Evolutionary conservation across 2,113 vertebrate species (phyloP), one percentile per base, ranked within the genome.

Genomic region (Seriola quinqueradiata): DNA sequence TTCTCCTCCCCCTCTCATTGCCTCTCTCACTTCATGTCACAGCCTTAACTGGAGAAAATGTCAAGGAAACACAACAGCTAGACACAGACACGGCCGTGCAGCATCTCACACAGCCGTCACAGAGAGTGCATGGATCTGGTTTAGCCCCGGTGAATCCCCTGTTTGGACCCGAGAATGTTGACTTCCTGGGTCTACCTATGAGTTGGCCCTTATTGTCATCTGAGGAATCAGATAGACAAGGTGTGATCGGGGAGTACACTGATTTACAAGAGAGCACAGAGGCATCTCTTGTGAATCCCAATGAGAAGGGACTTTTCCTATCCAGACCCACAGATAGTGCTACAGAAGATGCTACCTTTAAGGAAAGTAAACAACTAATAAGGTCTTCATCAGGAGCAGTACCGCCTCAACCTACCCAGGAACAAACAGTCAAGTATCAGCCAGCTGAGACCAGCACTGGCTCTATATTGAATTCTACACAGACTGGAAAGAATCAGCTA

Each of bases 231-330:
- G 81, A 87, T 21, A 77, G 74, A 48, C 90, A 93, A 82, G 94
- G 90, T 32, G 88, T 89, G 64, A 83, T 93, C 40, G 94, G 91
- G 46, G 94, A 94, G 88, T 93, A 94, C 10, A 10, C 59, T 14
- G 90, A 92, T 68, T 40, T 77, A 40, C 80, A 82, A 28, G 89
- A 86, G 3, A 76, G 50, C 48, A 68, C 76, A 40, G 86, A 90
- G 38, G 28, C 42, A 3, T 67, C 83, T 32, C 17, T 48, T 48
- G 57, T 73, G 50, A 36, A 70, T 75, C 40, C 50, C 13, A 32
- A 73, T 50, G 89, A 86, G 48, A 75, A 60, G 23, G 59, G 6
- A 79, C 34, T 19, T 5, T n/a, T 61, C 21, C 59, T 1, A 70
- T 57, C 61, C 28, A 81, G 23, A 55, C 58, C 71, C 14, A 66